Evolutionary conservation across 2,797 vertebrate species (phyloP), one percentile per base, ranked within the genome.

Genomic region (Macropodus opercularis): DNA sequence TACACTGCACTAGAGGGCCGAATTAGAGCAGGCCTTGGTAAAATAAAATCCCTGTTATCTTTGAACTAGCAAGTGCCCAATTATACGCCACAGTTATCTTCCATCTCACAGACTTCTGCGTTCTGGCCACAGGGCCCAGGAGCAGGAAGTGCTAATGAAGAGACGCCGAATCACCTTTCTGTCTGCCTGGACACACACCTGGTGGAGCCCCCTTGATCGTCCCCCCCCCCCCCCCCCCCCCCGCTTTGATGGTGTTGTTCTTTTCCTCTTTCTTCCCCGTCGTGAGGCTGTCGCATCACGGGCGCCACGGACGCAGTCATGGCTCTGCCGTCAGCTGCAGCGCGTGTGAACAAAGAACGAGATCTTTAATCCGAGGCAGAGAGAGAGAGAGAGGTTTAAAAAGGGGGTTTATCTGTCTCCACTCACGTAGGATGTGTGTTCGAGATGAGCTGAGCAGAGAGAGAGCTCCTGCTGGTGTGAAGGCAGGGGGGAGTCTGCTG

Each of bases 31-130:
- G 69, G 70, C 64, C 75, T 59, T 58, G 60, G 76, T 78, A 58
- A 85, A 85, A 79, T 80, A 81, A 79, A 85, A 71, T 66, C 78
- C 81, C 77, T 68, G 79, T 88, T 86, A 87, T 88, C 81, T 86
- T 81, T 85, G 80, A 87, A 86, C 79, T 76, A 76, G 80, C 83
- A 81, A 81, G 73, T 79, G 71, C 72, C 81, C 81, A 89, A 86
- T 87, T 86, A 85, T 81, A 76, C 42, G 62, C 42, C 63, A 35
- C 60, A 26, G 69, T 80, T 84, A 84, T 87, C 79, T 80, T 64
- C 54, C 65, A 85, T 85, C 78, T 85, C 74, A 41, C 72, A 84
- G 79, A 76, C 77, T 79, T 83, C 69, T 82, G 83, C 83, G 75
- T 76, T 54, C 64, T 72, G 39, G 62, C 80, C 75, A 80, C 39